Base-by-base conservation (phyloP, 1,140 invertebrate species). In the Bombus cullumanus region DNA sequence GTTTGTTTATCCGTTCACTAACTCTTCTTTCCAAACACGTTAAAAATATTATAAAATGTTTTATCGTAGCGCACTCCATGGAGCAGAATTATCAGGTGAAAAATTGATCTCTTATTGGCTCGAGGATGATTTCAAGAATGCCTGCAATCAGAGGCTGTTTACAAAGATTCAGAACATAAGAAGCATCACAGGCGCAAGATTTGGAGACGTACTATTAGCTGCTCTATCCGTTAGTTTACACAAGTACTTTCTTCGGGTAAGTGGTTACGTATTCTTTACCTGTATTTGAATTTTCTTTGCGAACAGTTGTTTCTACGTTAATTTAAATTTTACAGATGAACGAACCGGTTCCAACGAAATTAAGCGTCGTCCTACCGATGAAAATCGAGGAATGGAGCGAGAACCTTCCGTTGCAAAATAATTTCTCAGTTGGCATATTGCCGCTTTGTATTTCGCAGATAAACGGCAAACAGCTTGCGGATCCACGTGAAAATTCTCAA, bases 141-240 rank as follows among this genome's bases (percentile, higher is more conserved):
- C 78, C 15, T 15, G 73, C 37, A 80, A 90, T 25, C 69, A 90
- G 12, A 88, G 81, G 37, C 69, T 94, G 22, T 81, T 93, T 57
- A 76, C 68, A 1, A 93, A 93, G 86, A 92, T 94, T 41, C 87
- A 92, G 28, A 86, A 90, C 41, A 94, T 94, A 82, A 92, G 88
- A 53, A 82, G 85, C 28, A 85, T 85, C 25, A 93, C 91, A 13
- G 90, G 89, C 0, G 85, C 89, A 1, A 91, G 86, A 66, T 94
- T 95, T 59, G 89, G 88, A 1, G 94, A 95, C 47, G 90, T 95
- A 9, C 6, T 95, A 31, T 72, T 95, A 10, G 88, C 93, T 68
- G 93, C 94, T 13, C 76, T 95, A 6, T 94, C 94, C 0, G 85
- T 81, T 1, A 93, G 92, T 85, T 71, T 95, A 62, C 88, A 94